Evolutionary conservation across 2,888 invertebrate genomes (phyloP), one percentile per base, ranked within the genome.

Genomic region (Boloria selene): DNA sequence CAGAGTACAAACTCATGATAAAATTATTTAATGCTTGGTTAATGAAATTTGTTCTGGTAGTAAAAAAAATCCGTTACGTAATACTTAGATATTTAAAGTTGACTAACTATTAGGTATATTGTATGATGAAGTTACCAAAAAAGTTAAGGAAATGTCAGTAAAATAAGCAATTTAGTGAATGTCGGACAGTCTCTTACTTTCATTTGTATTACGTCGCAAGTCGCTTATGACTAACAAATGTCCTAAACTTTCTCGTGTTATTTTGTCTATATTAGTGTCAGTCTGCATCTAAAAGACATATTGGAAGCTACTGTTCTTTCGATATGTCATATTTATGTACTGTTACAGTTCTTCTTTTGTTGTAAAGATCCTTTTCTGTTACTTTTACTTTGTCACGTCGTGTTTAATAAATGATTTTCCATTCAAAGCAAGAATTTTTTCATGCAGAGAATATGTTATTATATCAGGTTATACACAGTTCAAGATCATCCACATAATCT

Each of bases 121-220:
- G 22, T 22, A 22, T 22, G 10, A 38, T 38, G 10, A 10, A 38
- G 31, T 38, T 10, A 2, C 31, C 10, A 38, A 38, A 58, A 47
- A 45, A 45, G 26, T 17, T 26, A 22, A 3, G 17, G 31, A 14
- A 38, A n/a, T 22, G 55, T 55, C 45, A 47, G 6, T 51, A 42
- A 62, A 18, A 54, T 54, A 10, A 54, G 38, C 22, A 18, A n/a
- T 56, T 31, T 38, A 10, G 54, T 49, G 49, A 66, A 69, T 59
- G 64, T 67, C 58, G 42, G 51, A 18, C 61, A 49, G 63, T 68
- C 68, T 50, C 58, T 47, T 18, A 69, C 69, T 67, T 67, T 69
- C 66, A 50, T 64, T 64, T 56, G 65, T 69, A 61, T 58, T 53
- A 59, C 59, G 65, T 64, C 61, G 49, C 10, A 50, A 50, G 54